phyloP scores from a whole-genome alignment of 2,888 invertebrate genomes.

The Ernsta delagoae region DNA sequence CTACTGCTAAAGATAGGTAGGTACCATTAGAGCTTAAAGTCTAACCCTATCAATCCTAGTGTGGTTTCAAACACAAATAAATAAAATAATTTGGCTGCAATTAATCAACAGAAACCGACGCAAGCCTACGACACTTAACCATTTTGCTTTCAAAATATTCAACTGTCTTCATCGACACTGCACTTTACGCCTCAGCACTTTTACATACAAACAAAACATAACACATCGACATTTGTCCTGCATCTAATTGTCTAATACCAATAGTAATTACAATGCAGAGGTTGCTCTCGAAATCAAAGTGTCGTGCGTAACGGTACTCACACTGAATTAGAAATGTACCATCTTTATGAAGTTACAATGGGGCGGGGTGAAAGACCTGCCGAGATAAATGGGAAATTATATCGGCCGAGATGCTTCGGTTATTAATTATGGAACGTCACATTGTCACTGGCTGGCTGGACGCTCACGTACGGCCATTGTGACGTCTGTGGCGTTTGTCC shows the following conservation, averaged over 20 bases:
- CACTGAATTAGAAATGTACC: constrained; percentile 77
- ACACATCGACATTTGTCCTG: constrained; percentile 8
- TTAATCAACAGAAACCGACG: background rate
- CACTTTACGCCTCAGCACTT: background rate
- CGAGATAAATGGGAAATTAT: constrained; percentile 82
- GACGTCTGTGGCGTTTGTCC: constrained; percentile 65
- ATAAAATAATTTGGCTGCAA: background rate
- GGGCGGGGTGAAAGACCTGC: constrained; percentile 77
- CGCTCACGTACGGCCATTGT: constrained; percentile 77
- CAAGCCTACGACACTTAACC: background rate
- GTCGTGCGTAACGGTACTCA: constrained; percentile 80
- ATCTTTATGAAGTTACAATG: constrained; percentile 79
- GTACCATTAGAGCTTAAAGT: too few relatives aligned
- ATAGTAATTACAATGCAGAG: constrained; percentile 45
- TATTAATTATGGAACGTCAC: constrained; percentile 84
- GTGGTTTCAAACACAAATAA: too few relatives aligned
- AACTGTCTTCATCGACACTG: background rate
- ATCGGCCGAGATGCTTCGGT: constrained; percentile 74
- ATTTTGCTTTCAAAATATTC: constrained; percentile 1
- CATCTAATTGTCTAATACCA: constrained; percentile 21
- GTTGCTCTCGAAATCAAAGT: constrained; percentile 57
- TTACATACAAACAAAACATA: constrained; percentile 8
- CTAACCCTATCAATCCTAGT: too few relatives aligned
- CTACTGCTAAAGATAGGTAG: background rate
- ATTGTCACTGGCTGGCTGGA: constrained; percentile 63